Base-by-base conservation (phyloP, 2,113 vertebrate species). In the Seriola quinqueradiata region DNA sequence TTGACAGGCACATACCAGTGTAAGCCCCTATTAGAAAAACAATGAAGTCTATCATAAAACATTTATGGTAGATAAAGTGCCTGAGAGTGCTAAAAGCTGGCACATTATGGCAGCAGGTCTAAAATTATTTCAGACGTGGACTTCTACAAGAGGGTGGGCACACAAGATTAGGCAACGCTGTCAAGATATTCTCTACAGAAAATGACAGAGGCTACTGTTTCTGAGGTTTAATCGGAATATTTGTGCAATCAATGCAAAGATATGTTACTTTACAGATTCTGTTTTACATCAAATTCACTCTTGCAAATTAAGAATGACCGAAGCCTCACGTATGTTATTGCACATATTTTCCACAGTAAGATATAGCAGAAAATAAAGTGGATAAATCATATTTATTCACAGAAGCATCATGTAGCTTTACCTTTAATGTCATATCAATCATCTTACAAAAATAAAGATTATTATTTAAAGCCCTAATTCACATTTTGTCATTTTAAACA, bases 41-140 rank as follows among this genome's bases (percentile, higher is more conserved):
- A 93, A 91, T 86, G 90, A 88, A 87, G 89, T 91, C 88, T 68
- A 92, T 93, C 87, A 92, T 90, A 89, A 92, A 93, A 93, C 85
- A 93, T 93, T 92, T 92, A 93, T 86, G 83, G 87, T 77, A 83
- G 84, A 92, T 91, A 90, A 93, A 90, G 89, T 87, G 86, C 68
- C 68, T 7, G 50, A 79, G 82, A 88, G 85, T n/a, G 72, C 75
- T 75, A 79, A 87, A 87, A 89, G 88, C 66, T 32, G 82, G 80
- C 73, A 59, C 69, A 75, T 87, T 68, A 83, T 60, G 67, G 82
- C 85, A 76, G 80, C 65, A 23, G 79, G 66, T 87, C 69, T 82
- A 34, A 83, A 89, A 74, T 90, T 23, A 82, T 89, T 90, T 86
- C 11, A 79, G 70, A 64, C 52, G 58, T 86, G 81, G 75, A 81